Evolutionary conservation across 2,113 vertebrate genomes (phyloP).

Genomic region (Microcebus griseorufus): DNA sequence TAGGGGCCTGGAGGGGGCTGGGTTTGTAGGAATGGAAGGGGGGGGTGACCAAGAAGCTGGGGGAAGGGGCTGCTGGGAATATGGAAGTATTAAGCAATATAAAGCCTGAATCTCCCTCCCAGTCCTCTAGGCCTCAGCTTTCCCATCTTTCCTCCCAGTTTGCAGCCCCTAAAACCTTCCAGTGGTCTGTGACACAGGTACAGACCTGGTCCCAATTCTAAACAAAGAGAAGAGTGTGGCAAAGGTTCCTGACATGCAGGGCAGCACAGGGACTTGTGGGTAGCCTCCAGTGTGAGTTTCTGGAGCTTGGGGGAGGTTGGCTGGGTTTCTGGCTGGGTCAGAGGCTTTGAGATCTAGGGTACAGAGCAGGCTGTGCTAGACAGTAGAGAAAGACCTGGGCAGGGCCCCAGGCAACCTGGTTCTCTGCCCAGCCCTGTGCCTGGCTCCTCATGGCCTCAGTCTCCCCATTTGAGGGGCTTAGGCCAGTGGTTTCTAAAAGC

Average conservation of each 20-base stretch:
- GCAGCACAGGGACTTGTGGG: slow-evolving; percentile 30
- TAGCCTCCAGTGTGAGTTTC: slow-evolving; percentile 65
- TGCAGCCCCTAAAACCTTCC: neutral
- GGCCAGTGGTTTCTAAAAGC: slow-evolving; percentile 38
- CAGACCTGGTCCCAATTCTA: slow-evolving; percentile 35
- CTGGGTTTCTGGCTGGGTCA: slow-evolving; percentile 64
- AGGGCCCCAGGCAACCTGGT: slow-evolving; percentile 53
- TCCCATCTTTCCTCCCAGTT: slow-evolving; percentile 18
- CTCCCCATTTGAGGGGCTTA: slow-evolving; percentile 29
- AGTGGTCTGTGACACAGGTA: slow-evolving; percentile 16
- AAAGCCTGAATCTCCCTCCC: slow-evolving; percentile 3
- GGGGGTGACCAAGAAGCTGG: neutral
- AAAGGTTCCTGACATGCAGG: slow-evolving; percentile 35
- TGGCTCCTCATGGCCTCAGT: slow-evolving; percentile 34
- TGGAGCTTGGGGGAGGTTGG: slow-evolving; percentile 32
- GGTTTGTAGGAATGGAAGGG: neutral
- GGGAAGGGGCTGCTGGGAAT: neutral
- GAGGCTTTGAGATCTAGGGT: slow-evolving; percentile 66
- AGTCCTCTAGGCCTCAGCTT: slow-evolving; percentile 48
- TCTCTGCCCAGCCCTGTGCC: slow-evolving; percentile 66
- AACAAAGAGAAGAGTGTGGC: slow-evolving; percentile 58
- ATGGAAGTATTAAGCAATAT: neutral
- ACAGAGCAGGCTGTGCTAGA: slow-evolving; percentile 61
- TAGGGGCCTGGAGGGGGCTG: neutral
- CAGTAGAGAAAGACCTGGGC: slow-evolving; percentile 58